Evolutionary conservation across 2,113 vertebrate genomes (phyloP).

Genomic region (Bungarus multicinctus): DNA sequence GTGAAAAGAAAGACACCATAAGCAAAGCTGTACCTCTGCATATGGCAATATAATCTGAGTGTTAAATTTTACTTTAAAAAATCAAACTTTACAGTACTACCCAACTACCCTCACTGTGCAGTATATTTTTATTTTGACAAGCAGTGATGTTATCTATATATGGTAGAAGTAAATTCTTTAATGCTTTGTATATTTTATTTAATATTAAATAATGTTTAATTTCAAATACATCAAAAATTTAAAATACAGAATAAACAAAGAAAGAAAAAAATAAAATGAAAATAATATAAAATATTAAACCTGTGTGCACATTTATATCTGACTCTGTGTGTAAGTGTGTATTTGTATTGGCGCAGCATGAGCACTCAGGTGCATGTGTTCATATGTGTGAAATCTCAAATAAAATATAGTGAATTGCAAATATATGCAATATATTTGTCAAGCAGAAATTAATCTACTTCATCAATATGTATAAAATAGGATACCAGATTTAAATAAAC

Average conservation of each 20-base stretch:
- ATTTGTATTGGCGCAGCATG: no score
- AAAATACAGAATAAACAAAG: background rate
- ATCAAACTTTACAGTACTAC: background rate
- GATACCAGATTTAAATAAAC: background rate
- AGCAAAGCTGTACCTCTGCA: background rate
- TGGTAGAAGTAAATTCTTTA: background rate
- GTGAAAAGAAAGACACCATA: background rate
- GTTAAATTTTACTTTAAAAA: background rate
- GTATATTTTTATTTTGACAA: background rate
- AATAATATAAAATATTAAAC: background rate
- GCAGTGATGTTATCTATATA: background rate
- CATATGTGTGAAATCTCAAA: background rate
- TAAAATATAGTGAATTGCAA: background rate
- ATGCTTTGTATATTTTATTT: background rate
- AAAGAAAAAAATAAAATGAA: background rate
- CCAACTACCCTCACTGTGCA: background rate
- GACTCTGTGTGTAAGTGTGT: background rate
- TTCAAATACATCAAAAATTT: background rate
- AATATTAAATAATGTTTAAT: background rate
- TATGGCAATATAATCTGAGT: background rate
- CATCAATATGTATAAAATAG: background rate
- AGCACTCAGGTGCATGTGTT: no score
- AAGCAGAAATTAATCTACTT: background rate
- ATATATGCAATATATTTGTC: background rate
- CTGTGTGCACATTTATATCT: background rate